phyloP scores from a whole-genome alignment of 2,797 vertebrate genomes.

The Limnodromus scolopaceus region DNA sequence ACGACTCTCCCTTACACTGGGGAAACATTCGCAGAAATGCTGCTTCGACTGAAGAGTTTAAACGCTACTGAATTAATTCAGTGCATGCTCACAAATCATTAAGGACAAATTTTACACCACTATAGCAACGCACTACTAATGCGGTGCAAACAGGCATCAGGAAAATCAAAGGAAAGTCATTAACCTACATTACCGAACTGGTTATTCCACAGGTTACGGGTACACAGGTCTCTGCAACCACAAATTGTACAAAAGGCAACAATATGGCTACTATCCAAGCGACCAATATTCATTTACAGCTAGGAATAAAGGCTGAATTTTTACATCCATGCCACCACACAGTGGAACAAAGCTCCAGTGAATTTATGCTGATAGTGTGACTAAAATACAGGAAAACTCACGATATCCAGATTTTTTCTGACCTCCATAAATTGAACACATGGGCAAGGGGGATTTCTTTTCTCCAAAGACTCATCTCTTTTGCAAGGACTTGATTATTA shows the following conservation, averaged over 20 bases:
- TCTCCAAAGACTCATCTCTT: neutral
- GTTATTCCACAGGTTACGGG: neutral
- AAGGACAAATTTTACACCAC: neutral
- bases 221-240: neutral
- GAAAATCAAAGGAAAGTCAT: neutral
- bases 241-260: neutral
- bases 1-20: rapidly evolving
- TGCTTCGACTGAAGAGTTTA: neutral
- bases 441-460: neutral
- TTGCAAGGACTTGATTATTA: rapidly evolving
- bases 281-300: neutral
- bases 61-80: neutral
- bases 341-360: neutral
- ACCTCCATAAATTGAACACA: neutral
- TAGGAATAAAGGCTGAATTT: neutral
- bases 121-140: neutral
- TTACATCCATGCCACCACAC: neutral
- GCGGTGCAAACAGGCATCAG: neutral
- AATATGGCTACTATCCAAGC: neutral
- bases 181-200: neutral
- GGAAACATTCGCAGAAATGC: neutral
- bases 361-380: neutral
- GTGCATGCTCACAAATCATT: neutral
- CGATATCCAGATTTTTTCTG: neutral
- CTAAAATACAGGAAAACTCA: neutral